Percentiles rank a stretch among this genome's conserved stretches.
Evolutionary conservation across 2,888 invertebrate genomes (phyloP).

Genomic region (Catocala fraxini): DNA sequence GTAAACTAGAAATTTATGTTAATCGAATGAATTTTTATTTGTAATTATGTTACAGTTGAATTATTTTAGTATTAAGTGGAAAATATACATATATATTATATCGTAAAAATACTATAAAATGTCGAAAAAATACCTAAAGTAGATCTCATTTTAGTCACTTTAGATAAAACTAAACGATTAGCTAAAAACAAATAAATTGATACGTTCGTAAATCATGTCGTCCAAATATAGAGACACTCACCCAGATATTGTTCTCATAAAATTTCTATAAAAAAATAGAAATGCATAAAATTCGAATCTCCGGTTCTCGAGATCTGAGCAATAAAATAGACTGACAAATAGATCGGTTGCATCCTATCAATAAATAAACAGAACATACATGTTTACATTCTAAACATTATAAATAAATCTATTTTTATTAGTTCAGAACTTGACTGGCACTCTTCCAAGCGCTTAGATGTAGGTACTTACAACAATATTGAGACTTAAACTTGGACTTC

Average conservation of each 20-base stretch:
- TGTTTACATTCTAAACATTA: conserved; percentile 12
- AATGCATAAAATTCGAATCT: conserved; percentile 11
- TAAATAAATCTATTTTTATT: conserved; percentile 10
- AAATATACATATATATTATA: too few species aligned
- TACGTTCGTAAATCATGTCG: conserved; percentile 1
- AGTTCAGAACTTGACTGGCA: conserved; percentile 3
- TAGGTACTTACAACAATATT: not conserved
- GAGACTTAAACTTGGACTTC: not conserved
- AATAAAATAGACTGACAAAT: conserved; percentile 15
- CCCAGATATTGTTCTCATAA: conserved; percentile 9
- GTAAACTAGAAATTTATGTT: conserved; percentile 22
- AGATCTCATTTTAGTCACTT: not conserved
- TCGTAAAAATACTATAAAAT: not conserved
- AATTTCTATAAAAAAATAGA: conserved; percentile 9
- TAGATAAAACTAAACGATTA: not conserved
- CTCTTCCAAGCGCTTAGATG: conserved; percentile 6
- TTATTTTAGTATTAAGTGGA: not conserved
- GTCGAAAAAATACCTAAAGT: not conserved
- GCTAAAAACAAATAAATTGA: conserved; percentile 1
- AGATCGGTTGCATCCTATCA: conserved; percentile 8
- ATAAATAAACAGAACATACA: conserved; percentile 12
- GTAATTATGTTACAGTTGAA: conserved; percentile 2
- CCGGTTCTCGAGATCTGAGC: conserved; percentile 9
- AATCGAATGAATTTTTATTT: conserved; percentile 14
- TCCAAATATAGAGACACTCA: not conserved